phyloP scores from a whole-genome alignment of 2,797 vertebrate species.

The Miichthys miiuy region DNA sequence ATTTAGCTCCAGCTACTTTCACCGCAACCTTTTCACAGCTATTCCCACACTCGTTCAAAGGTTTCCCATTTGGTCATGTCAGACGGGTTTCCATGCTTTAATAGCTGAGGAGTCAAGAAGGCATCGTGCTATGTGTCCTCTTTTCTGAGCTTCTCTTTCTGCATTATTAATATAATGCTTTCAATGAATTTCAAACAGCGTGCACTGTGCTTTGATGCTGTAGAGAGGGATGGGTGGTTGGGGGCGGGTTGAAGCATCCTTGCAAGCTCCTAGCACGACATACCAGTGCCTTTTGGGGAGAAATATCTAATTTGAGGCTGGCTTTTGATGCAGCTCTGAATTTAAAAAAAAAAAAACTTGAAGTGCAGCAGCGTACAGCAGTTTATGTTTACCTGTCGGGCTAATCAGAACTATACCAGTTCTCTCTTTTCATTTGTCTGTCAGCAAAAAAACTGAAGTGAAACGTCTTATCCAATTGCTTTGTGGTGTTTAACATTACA shows the following conservation, averaged over 20 bases:
- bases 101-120: slow-evolving; percentile 65
- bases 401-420: slow-evolving; percentile 34
- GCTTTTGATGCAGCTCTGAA: slow-evolving; percentile 58
- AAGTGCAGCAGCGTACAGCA: background rate
- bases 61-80: slow-evolving; percentile 68
- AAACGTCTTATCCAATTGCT: slow-evolving; percentile 42
- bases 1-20: slow-evolving; percentile 52
- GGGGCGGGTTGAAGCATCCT: slow-evolving; percentile 37
- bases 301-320: slow-evolving; percentile 56
- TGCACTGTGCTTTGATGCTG: slow-evolving; percentile 79
- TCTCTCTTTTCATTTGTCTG: slow-evolving; percentile 48
- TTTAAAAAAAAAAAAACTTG: slow-evolving; percentile 21
- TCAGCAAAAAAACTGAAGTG: slow-evolving; percentile 35
- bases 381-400: slow-evolving; percentile 61
- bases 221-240: slow-evolving; percentile 39
- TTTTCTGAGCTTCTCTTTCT: slow-evolving; percentile 71
- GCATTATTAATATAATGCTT: slow-evolving; percentile 83
- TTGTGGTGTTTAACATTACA: slow-evolving; percentile 35
- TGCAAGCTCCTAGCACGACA: slow-evolving; percentile 57
- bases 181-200: slow-evolving; percentile 84
- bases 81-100: slow-evolving; percentile 66
- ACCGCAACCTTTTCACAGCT: slow-evolving; percentile 52
- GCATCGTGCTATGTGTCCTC: slow-evolving; percentile 60
- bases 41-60: slow-evolving; percentile 47
- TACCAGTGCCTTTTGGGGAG: slow-evolving; percentile 47